Evolutionary conservation across 2,888 invertebrate genomes (phyloP).

Genomic region (Ypsolopha sequella): DNA sequence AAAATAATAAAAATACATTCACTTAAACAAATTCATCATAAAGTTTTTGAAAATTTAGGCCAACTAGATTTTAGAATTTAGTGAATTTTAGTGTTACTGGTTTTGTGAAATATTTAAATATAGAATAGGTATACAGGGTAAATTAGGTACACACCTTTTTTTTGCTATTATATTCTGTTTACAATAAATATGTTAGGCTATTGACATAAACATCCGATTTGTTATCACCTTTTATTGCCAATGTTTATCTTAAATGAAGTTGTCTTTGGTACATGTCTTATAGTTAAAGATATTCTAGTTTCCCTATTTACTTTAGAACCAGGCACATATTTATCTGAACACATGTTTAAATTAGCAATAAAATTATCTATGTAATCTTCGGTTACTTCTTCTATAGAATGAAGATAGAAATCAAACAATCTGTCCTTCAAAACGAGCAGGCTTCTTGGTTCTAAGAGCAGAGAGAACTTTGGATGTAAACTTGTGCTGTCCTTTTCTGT

Average conservation of each 20-base stretch:
- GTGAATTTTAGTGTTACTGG: background rate
- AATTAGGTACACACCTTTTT: background rate
- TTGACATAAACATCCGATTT: background rate
- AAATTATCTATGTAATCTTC: constrained; percentile 74
- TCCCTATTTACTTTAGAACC: constrained; percentile 72
- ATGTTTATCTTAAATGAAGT: constrained; percentile 79
- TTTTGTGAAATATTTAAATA: background rate
- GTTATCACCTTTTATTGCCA: constrained; percentile 21
- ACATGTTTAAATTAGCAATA: constrained; percentile 75
- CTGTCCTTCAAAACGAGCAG: constrained; percentile 86
- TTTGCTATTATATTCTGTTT: background rate
- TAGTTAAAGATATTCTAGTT: constrained; percentile 90
- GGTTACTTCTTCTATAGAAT: constrained; percentile 83
- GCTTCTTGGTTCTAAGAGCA: constrained; percentile 90
- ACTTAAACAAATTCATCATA: background rate
- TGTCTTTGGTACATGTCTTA: constrained; percentile 93
- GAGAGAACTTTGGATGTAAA: constrained; percentile 70
- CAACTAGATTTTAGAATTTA: background rate
- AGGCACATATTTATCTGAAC: constrained; percentile 63
- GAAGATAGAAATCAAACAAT: constrained; percentile 87
- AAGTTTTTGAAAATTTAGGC: background rate
- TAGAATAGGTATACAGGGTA: background rate
- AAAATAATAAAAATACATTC: constrained; percentile 17
- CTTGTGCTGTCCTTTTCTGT: constrained; percentile 36
- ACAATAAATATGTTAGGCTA: background rate